A percentile compares a stretch with the other conserved stretches of the same genome.
These are phyloP conservation scores for Xyrichtys novacula DNA, from an alignment of 2,797 vertebrate genomes.

Conservation along the genomic window DNA sequence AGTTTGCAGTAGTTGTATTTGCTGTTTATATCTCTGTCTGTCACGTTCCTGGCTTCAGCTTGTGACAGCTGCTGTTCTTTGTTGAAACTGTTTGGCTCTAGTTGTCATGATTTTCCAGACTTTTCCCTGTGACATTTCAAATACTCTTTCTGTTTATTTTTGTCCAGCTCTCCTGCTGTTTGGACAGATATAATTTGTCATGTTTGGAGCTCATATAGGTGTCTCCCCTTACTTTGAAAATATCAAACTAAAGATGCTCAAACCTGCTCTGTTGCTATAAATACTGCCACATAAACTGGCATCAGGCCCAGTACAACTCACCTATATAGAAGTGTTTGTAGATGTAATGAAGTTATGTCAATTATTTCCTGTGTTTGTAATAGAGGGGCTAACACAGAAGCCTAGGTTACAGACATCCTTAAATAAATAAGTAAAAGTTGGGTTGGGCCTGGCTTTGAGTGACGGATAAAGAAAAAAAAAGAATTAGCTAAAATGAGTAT, in stretches of 20 bases:
- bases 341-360: slow-evolving; percentile 42
- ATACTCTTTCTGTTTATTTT: slow-evolving; percentile 17
- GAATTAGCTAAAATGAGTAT: slow-evolving; percentile 4
- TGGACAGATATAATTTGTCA: slow-evolving; percentile 14
- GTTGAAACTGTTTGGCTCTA: slow-evolving; percentile 21
- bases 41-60: slow-evolving; percentile 23
- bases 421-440: slow-evolving; percentile 33
- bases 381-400: slow-evolving; percentile 1
- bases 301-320: slow-evolving; percentile 11
- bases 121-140: slow-evolving; percentile 23
- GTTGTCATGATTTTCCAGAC: slow-evolving; percentile 46
- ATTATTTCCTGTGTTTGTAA: slow-evolving; percentile 15
- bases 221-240: slow-evolving; percentile 47
- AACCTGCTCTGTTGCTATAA: slow-evolving; percentile 17
- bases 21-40: slow-evolving; percentile 19
- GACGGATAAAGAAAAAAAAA: slow-evolving; percentile 13
- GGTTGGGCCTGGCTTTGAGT: slow-evolving; percentile 16
- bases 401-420: slow-evolving; percentile 32
- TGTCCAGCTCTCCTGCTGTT: slow-evolving; percentile 23
- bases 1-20: slow-evolving; percentile 26
- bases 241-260: slow-evolving; percentile 33
- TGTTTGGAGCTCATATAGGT: slow-evolving; percentile 26
- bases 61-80: slow-evolving; percentile 56
- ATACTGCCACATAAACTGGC: slow-evolving; percentile 4
- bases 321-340: slow-evolving; percentile 19